phyloP scores from a whole-genome alignment of 2,888 invertebrate species.

The Drosophila parthenogenetica region DNA sequence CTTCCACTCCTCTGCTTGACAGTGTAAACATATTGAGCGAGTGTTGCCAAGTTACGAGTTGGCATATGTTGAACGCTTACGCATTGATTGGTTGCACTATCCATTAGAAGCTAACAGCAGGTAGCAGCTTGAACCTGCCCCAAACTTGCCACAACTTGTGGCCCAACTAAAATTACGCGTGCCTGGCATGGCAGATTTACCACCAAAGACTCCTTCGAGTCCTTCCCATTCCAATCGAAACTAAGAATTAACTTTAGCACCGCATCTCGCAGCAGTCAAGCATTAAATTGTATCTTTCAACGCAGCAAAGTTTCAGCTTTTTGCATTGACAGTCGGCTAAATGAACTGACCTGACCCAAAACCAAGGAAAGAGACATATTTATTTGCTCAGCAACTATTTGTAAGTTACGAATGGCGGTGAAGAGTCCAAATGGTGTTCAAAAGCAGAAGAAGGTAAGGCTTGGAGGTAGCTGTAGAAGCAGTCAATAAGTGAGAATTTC shows the following conservation, averaged over 20 bases:
- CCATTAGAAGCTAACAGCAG: slow-evolving; percentile 47
- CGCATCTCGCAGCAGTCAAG: slow-evolving; percentile 67
- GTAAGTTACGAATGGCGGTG: background rate
- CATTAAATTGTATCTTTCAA: slow-evolving; percentile 77
- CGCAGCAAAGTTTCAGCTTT: slow-evolving; percentile 46
- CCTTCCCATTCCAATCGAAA: background rate
- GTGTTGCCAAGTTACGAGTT: slow-evolving; percentile 39
- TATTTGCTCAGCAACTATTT: slow-evolving; percentile 44
- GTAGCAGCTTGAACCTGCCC: slow-evolving; percentile 30
- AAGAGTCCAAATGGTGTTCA: background rate
- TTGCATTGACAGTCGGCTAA: slow-evolving; percentile 50
- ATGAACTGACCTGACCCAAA: slow-evolving; percentile 42
- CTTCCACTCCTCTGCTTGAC: background rate
- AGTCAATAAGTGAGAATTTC: too few relatives aligned
- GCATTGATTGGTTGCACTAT: slow-evolving; percentile 73
- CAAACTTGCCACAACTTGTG: slow-evolving; percentile 39
- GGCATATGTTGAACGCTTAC: slow-evolving; percentile 66
- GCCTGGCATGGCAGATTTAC: slow-evolving; percentile 64
- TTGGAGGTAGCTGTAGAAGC: too few relatives aligned
- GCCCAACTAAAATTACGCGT: slow-evolving; percentile 55
- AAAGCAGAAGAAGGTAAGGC: background rate
- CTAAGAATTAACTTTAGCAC: slow-evolving; percentile 60
- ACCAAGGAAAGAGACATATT: slow-evolving; percentile 21
- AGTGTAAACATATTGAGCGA: slow-evolving; percentile 47
- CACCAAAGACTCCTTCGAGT: slow-evolving; percentile 4